Evolutionary conservation across 1,140 invertebrate genomes (phyloP).

Genomic region (Plodia interpunctella): DNA sequence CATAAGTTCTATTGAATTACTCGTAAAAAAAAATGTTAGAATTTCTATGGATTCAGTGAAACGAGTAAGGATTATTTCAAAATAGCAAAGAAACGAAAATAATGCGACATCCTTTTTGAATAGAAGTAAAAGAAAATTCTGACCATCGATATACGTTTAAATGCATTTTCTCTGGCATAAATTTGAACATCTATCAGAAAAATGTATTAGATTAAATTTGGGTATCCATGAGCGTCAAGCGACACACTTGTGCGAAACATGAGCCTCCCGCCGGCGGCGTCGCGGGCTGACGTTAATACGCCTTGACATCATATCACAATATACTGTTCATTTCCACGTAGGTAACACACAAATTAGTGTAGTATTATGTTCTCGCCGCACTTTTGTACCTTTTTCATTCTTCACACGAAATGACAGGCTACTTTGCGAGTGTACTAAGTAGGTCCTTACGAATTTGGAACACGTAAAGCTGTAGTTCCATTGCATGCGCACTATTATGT

Average conservation of each 20-base stretch:
- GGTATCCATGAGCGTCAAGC: slow-evolving; percentile 53
- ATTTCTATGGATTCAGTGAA: too few species aligned
- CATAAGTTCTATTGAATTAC: too few species aligned
- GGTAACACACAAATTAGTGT: slow-evolving; percentile 64
- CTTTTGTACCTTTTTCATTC: slow-evolving; percentile 54
- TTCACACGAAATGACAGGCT: slow-evolving; percentile 46
- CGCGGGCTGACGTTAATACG: slow-evolving; percentile 45
- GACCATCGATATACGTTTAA: too few species aligned
- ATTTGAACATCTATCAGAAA: slow-evolving; percentile 7
- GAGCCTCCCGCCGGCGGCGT: slow-evolving; percentile 32
- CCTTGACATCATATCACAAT: slow-evolving; percentile 64
- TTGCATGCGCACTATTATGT: neutral
- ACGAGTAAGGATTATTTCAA: too few species aligned
- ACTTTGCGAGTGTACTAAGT: slow-evolving; percentile 9
- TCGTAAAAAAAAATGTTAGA: too few species aligned
- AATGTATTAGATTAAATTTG: slow-evolving; percentile 11
- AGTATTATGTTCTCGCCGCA: slow-evolving; percentile 69
- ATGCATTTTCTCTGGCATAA: neutral
- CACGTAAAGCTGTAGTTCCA: neutral
- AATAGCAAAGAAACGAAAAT: too few species aligned
- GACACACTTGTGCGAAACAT: slow-evolving; percentile 68
- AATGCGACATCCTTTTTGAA: too few species aligned
- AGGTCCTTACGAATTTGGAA: slow-evolving; percentile 16
- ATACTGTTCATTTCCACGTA: slow-evolving; percentile 64
- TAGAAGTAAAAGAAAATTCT: too few species aligned